These are phyloP conservation scores for Capitulum mitella DNA, from an alignment of 2,888 invertebrate species.

Conservation along the genomic window DNA sequence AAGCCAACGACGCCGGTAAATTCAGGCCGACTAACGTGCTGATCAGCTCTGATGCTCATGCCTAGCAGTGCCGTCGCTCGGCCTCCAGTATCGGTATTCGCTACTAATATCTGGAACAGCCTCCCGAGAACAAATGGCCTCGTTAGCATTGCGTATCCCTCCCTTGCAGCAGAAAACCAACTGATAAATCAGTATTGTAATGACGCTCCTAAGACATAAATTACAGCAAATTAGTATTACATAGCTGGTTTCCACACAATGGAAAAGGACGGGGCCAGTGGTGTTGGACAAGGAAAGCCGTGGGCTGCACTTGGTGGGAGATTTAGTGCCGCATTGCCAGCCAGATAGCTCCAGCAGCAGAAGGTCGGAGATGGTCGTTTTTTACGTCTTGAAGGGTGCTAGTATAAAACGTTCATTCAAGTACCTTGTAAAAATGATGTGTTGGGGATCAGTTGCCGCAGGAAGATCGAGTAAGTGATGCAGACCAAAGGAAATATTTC, in stretches of 20 bases:
- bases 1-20: no score
- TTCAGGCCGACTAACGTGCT: no score
- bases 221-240: neutral
- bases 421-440: neutral
- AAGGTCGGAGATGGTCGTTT: neutral
- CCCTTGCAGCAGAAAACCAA: neutral
- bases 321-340: neutral
- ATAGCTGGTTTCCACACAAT: neutral
- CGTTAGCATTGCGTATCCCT: neutral
- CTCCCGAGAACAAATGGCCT: neutral
- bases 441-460: no score
- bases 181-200: neutral
- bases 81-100: no score
- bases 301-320: neutral
- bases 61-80: no score
- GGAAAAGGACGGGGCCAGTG: neutral
- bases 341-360: neutral
- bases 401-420: neutral
- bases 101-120: no score
- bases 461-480: neutral
- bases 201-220: neutral
- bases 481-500: neutral
- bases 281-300: neutral
- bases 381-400: neutral
- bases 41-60: no score